Percentiles rank a stretch among this genome's conserved stretches.
Conservation (phyloP, 2,888 invertebrate genomes). For the Spisula solida region DNA sequence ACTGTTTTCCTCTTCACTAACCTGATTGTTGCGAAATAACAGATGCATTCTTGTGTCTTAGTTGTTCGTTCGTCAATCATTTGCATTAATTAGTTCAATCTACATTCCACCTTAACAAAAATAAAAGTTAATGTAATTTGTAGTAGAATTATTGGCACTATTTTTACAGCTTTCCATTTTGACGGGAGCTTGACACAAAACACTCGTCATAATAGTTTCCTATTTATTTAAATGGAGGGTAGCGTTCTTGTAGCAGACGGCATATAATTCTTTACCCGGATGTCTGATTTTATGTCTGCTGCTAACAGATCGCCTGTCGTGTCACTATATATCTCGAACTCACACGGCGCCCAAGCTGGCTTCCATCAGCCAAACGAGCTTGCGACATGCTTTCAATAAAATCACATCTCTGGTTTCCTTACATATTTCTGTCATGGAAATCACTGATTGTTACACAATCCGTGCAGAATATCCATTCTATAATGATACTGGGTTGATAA, state of each 20-base stretch:
- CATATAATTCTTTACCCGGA: neutral
- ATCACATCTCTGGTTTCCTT: neutral
- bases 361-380: slow-evolving; percentile 6
- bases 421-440: neutral
- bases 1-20: too few species aligned
- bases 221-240: slow-evolving; percentile 10
- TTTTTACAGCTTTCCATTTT: slow-evolving; percentile 24
- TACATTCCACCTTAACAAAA: neutral
- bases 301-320: neutral
- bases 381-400: neutral
- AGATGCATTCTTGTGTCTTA: neutral
- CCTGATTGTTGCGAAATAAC: too few species aligned
- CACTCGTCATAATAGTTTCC: neutral
- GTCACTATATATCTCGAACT: neutral
- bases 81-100: slow-evolving; percentile 12
- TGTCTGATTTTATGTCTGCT: neutral
- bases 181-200: slow-evolving; percentile 20
- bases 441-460: neutral
- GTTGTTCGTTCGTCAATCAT: neutral
- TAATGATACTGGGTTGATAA: neutral
- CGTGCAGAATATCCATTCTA: neutral
- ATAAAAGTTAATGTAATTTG: neutral
- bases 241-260: neutral
- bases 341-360: neutral
- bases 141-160: slow-evolving; percentile 10